Base-by-base conservation (phyloP, 2,797 vertebrate species). In the Darevskia mixta region DNA sequence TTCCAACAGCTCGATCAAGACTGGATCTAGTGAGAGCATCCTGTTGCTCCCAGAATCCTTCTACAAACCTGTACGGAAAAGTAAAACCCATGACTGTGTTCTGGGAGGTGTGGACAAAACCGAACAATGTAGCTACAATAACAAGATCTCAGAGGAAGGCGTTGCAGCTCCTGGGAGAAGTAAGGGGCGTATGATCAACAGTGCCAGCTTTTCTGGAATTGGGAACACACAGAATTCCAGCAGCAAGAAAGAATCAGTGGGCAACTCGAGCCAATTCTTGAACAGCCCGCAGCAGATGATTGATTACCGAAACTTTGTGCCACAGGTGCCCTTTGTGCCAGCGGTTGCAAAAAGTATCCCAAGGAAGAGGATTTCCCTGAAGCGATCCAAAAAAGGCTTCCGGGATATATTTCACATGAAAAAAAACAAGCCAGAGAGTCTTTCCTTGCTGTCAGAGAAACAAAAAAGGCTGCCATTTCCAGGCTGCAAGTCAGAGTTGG, bases 241-340 rank as follows among this genome's bases (percentile, higher is more conserved):
- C 88, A 92, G 88, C 1, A 96, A 94, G 89, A 95, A 92, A 77
- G 94, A 96, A 87, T 86, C 96, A 9, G 79, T 90, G 58, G 95
- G 96, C 43, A 96, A 92, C 79, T 93, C 91, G 45, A 92, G 92
- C 75, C 92, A 90, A 64, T 93, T 95, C 71, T 90, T 92, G 0
- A 92, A 95, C 90, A 96, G 95, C 92, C 94, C 93, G 66, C 97
- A 93, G 78, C 96, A 96, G 92, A 98, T 98, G 93, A 98, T 98
- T 0, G 98, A 98, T 93, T 98, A 98, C 85, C 96, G 97, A 88
- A 97, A 98, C 95, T 97, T 98, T 88, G 97, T 97, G 76, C 97
- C 98, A 90, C 98, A 98, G 96, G 95, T 97, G 96, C 98, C 98
- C 86, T 98, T 98, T 45, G 97, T 98, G 86, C 98, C 98, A 66